Evolutionary conservation across 2,888 invertebrate species (phyloP).

Genomic region (Thysanoteuthis rhombus): DNA sequence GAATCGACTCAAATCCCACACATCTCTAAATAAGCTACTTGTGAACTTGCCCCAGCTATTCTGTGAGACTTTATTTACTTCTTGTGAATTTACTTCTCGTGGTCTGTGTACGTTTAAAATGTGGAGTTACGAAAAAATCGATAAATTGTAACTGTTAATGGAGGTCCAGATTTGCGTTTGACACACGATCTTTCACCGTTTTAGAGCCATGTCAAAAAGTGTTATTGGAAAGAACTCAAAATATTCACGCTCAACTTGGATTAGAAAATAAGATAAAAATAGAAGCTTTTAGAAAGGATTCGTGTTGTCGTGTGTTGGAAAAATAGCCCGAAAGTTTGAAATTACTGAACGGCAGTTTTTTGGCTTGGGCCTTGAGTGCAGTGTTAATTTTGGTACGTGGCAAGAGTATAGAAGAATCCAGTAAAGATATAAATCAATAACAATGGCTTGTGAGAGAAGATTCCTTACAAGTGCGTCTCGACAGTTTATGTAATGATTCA

Average conservation of each 20-base stretch:
- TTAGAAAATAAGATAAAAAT: background rate
- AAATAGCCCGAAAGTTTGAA: too few relatives aligned
- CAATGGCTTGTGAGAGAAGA: background rate
- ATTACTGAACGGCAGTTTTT: too few relatives aligned
- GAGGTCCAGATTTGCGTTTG: background rate
- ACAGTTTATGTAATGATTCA: too few relatives aligned
- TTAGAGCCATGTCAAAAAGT: background rate
- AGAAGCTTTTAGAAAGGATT: background rate
- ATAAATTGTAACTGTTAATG: background rate
- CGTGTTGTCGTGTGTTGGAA: background rate
- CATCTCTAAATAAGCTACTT: background rate
- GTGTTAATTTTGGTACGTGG: too few relatives aligned
- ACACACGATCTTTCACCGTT: background rate
- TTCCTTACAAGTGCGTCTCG: too few relatives aligned
- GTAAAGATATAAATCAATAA: background rate
- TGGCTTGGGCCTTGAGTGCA: too few relatives aligned
- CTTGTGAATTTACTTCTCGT: too few relatives aligned
- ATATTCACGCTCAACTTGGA: background rate
- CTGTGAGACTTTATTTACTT: background rate
- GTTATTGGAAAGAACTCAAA: background rate
- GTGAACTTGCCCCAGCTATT: background rate
- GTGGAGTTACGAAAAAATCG: background rate
- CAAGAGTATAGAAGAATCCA: too few relatives aligned
- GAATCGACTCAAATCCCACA: too few relatives aligned
- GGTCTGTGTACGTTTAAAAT: background rate